A percentile compares a stretch with the other conserved stretches of the same genome.
Conservation (phyloP, 2,888 invertebrate species). For the Phengaris arion region DNA sequence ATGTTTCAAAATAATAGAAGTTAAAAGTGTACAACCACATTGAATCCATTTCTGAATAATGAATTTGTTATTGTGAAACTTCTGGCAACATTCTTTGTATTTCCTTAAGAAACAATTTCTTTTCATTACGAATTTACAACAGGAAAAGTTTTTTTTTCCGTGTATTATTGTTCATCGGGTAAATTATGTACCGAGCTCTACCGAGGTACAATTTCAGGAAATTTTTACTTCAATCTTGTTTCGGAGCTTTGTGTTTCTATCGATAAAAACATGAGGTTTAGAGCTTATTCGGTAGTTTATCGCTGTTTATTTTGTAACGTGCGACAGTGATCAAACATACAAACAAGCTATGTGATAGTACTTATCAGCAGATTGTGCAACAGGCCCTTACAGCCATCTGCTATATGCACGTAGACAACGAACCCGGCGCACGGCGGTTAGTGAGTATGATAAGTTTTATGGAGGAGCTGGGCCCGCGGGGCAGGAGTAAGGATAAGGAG, state of each 20-base stretch:
- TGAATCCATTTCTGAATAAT: neutral
- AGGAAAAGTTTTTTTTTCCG: neutral
- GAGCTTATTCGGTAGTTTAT: too few species aligned
- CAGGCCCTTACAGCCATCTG: neutral
- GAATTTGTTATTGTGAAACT: neutral
- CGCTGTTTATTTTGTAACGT: too few species aligned
- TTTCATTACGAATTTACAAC: slow-evolving; percentile 1
- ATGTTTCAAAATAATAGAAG: neutral
- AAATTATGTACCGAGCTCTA: neutral
- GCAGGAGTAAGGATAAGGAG: neutral
- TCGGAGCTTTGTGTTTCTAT: too few species aligned
- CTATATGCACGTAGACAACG: neutral
- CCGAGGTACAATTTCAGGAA: too few species aligned
- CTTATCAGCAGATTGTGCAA: too few species aligned
- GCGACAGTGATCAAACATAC: too few species aligned
- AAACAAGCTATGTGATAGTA: too few species aligned
- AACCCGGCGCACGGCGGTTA: neutral
- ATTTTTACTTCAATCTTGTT: too few species aligned
- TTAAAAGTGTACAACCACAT: neutral
- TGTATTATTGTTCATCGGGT: neutral
- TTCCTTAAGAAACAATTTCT: neutral
- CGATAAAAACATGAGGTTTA: too few species aligned
- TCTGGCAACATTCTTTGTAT: neutral
- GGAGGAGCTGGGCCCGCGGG: neutral
- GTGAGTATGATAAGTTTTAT: neutral